These are phyloP conservation scores for Sesamia inferens DNA, from an alignment of 2,888 invertebrate genomes.

Conservation along the genomic window DNA sequence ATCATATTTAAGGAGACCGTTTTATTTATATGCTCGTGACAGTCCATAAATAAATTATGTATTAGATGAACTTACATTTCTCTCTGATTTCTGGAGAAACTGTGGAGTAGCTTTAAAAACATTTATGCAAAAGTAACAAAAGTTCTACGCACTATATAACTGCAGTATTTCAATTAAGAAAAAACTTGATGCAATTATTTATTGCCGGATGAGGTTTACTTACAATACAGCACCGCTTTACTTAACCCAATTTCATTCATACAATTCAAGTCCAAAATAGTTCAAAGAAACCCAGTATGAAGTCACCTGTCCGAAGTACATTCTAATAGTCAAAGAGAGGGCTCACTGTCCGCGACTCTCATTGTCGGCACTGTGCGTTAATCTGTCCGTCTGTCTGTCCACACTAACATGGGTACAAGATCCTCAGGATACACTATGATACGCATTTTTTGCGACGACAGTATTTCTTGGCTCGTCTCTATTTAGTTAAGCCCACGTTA, in stretches of 20 bases:
- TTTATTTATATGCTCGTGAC: neutral
- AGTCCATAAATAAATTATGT: neutral
- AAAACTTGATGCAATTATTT: neutral
- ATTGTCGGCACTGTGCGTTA: constrained; percentile 72
- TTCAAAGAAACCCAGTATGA: constrained; percentile 40
- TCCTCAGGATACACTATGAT: constrained; percentile 63
- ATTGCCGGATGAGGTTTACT: neutral
- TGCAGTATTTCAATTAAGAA: neutral
- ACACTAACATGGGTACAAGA: constrained; percentile 67
- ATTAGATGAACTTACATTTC: neutral
- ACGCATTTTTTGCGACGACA: constrained; percentile 63
- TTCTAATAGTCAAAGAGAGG: constrained; percentile 61
- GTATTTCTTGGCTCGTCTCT: constrained; percentile 55
- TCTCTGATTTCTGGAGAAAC: too few species aligned
- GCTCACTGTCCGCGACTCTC: constrained; percentile 53
- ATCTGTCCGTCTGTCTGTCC: constrained; percentile 78
- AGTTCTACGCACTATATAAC: neutral
- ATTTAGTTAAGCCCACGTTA: constrained; percentile 56
- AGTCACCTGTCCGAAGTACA: constrained; percentile 50
- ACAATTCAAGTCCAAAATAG: constrained; percentile 7
- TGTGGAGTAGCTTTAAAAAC: too few species aligned
- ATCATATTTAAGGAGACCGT: too few species aligned
- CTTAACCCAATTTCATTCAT: neutral
- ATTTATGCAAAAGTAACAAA: neutral
- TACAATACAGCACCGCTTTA: neutral